Evolutionary conservation across 2,797 vertebrate species (phyloP), one percentile per base, ranked within the genome.

Genomic region (Selene dorsalis): DNA sequence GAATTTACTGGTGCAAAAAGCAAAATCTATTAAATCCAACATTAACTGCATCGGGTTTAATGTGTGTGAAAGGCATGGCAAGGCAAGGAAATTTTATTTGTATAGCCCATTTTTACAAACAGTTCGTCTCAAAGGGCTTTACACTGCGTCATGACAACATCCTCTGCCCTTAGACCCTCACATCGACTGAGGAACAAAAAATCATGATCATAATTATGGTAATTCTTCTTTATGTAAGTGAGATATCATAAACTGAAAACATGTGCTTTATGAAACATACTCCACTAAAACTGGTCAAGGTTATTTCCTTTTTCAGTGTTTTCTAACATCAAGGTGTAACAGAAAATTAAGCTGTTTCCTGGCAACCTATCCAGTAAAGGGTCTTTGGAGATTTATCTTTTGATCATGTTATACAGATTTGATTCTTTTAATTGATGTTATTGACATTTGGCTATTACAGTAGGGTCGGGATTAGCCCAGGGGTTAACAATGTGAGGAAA

Each of bases 301-400:
- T 63, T 63, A 39, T 45, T 45, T 76, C 35, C 43, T 35, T 32
- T 57, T 16, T 16, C 35, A 45, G 3, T 55, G 47, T 69, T 72
- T 39, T 24, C 22, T 45, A 66, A 39, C 55, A 67, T 68, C n/a
- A 41, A 68, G 57, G 50, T 58, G 32, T 56, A 14, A 48, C 39
- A 73, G 45, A 52, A 82, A 69, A 48, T 65, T 0, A 65, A 65
- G 22, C 47, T 67, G 74, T 73, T 77, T 45, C 74, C 48, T 69
- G 77, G 74, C 73, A 77, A 73, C 69, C 58, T 69, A 8, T 69
- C 24, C 14, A 55, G 1, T 28, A 11, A 58, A 6, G n/a, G 56
- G 32, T 67, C 41, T 58, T 45, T 47, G 43, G 17, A 60, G 28
- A 72, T 14, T 57, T 35, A 50, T 41, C 50, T 57, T 41, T 69